A percentile compares a stretch with the other conserved stretches of the same genome.
Conservation (phyloP, 53 echinoderm and acorn worm genomes). For the Hippasteria phrygiana region DNA sequence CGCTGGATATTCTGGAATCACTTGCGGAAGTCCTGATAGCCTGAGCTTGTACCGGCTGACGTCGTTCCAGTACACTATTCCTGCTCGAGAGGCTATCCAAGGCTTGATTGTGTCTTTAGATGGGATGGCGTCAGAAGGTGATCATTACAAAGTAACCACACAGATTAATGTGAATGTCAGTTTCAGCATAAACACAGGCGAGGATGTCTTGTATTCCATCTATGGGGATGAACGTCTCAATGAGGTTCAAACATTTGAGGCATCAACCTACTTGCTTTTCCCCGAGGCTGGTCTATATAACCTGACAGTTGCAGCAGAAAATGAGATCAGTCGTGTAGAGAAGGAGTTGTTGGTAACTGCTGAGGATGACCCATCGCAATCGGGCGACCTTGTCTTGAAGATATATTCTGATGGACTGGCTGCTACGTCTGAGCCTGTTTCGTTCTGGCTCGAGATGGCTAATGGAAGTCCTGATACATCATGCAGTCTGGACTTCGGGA, state of each 20-base stretch:
- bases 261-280: conserved; percentile 6
- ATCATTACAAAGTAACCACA: conserved; percentile 17
- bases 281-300: conserved; percentile 22
- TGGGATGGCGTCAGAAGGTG: neutral
- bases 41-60: conserved; percentile 41
- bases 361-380: neutral
- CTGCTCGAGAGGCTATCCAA: neutral
- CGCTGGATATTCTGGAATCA: neutral
- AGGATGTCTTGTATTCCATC: conserved; percentile 37
- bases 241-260: conserved; percentile 12
- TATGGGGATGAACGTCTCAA: conserved; percentile 9
- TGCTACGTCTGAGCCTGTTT: neutral
- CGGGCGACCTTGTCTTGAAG: neutral
- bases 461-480: conserved; percentile 8
- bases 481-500: conserved; percentile 57
- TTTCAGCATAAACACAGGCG: conserved; percentile 20
- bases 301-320: conserved; percentile 41
- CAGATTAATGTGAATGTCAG: conserved; percentile 18
- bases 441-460: conserved; percentile 23
- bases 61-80: conserved; percentile 1
- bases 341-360: conserved; percentile 30
- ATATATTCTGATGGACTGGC: conserved; percentile 6
- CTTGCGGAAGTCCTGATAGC: neutral
- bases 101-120: conserved; percentile 50
- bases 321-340: conserved; percentile 20